Evolutionary conservation across 2,797 vertebrate species (phyloP), one percentile per base, ranked within the genome.

Genomic region (Enteromius unitaeniatus): DNA sequence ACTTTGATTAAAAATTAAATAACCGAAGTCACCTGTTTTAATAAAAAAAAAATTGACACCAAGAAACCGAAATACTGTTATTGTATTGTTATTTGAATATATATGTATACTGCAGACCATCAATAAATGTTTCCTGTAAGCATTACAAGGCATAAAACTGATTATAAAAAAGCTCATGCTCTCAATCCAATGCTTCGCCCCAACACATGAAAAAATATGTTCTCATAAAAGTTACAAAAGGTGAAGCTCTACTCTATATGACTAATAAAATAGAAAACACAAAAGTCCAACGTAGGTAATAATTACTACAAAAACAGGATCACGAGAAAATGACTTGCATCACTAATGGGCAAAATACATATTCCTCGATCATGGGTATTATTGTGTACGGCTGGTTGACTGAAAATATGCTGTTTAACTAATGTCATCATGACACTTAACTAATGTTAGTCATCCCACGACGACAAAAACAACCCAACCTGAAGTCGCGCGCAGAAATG

Each of bases 401-500:
- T 23, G 13, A 74, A 23, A 64, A 74, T 28, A 10, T 47, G 28
- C 17, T 73, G 40, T 47, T 62, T 47, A 74, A 23, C 14, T n/a
- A 17, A 64, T 26, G 45, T 19, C 80, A 62, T 26, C 28, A 81
- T 13, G 11, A 64, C 58, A 65, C 55, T 64, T n/a, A 51, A 53
- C 40, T 10, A 42, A 42, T 21, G 17, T 55, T 77, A 21, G 17
- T 37, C 70, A 53, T 34, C n/a, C n/a, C n/a, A 34, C 31, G 62
- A 77, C 62, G 23, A 45, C 9, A 68, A 83, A 76, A 68, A 77
- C 81, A 69, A 58, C 55, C 21, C 17, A 11, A 58, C 31, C 13
- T 45, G 11, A 67, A 65, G 23, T 74, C 14, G 19, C 69, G 9
- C 21, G 45, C 21, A 26, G 6, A 78, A 64, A 79, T 19, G 62